phyloP scores from a whole-genome alignment of 2,888 invertebrate genomes.

The Phorcus lineatus region DNA sequence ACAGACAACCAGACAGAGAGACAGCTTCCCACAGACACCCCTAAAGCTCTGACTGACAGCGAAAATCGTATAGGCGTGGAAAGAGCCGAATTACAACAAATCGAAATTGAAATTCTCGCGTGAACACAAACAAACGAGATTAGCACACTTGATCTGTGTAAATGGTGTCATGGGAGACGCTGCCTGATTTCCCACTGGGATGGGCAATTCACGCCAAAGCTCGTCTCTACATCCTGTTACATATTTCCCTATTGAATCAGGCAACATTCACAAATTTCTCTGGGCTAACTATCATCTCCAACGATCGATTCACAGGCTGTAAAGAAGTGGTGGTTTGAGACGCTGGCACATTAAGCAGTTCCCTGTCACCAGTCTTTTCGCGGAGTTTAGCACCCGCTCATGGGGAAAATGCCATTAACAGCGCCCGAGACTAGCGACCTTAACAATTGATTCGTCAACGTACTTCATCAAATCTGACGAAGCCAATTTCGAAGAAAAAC shows the following conservation, averaged over 20 bases:
- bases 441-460: constrained; percentile 2
- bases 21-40: background rate
- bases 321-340: background rate
- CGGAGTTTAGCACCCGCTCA: constrained; percentile 24
- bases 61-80: background rate
- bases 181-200: constrained; percentile 17
- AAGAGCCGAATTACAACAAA: constrained; percentile 9
- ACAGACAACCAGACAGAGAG: background rate
- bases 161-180: constrained; percentile 16
- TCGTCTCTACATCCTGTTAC: constrained; percentile 11
- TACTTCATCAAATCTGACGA: constrained; percentile 20
- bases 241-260: constrained; percentile 23
- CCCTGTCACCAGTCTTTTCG: constrained; percentile 12
- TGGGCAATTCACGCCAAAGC: constrained; percentile 20
- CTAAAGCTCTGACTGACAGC: background rate
- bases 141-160: constrained; percentile 26
- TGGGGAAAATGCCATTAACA: constrained; percentile 27
- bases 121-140: constrained; percentile 27
- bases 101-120: constrained; percentile 18
- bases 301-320: constrained; percentile 2
- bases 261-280: constrained; percentile 21
- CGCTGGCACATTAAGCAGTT: background rate
- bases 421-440: background rate
- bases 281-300: background rate
- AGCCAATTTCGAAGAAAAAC: constrained; percentile 1